Conservation (phyloP, 2,113 vertebrate species). For the Excalfactoria chinensis region DNA sequence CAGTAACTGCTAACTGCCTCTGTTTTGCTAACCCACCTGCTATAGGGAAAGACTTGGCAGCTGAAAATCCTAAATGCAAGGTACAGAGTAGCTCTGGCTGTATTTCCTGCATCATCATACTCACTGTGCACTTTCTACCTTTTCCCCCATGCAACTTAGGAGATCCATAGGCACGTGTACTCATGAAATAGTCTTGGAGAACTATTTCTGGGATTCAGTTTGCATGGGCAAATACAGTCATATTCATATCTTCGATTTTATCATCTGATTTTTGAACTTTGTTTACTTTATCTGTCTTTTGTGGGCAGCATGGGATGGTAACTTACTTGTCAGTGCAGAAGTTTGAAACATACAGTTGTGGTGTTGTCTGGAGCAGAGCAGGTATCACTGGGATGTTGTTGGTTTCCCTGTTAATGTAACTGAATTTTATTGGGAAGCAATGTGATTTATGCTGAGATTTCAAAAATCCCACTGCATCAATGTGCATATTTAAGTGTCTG, state of each 20-base stretch:
- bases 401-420: background rate
- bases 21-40: background rate
- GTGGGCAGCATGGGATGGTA: background rate
- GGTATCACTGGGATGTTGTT: no score
- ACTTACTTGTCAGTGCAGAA: background rate
- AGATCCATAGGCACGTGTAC: fast-evolving
- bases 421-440: background rate
- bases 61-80: background rate
- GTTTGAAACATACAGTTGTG: background rate
- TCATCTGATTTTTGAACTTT: background rate
- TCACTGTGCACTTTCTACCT: background rate
- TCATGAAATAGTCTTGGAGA: background rate
- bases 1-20: background rate
- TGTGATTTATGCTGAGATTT: background rate
- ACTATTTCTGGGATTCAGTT: background rate
- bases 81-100: fast-evolving
- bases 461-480: background rate
- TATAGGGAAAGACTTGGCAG: background rate
- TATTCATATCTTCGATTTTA: background rate
- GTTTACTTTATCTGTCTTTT: background rate
- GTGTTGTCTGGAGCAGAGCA: background rate
- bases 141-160: background rate
- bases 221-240: background rate
- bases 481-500: background rate
- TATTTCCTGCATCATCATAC: background rate